Base-by-base conservation (phyloP, 92 coral and sea anemone genomes). In the Muricea muricata region DNA sequence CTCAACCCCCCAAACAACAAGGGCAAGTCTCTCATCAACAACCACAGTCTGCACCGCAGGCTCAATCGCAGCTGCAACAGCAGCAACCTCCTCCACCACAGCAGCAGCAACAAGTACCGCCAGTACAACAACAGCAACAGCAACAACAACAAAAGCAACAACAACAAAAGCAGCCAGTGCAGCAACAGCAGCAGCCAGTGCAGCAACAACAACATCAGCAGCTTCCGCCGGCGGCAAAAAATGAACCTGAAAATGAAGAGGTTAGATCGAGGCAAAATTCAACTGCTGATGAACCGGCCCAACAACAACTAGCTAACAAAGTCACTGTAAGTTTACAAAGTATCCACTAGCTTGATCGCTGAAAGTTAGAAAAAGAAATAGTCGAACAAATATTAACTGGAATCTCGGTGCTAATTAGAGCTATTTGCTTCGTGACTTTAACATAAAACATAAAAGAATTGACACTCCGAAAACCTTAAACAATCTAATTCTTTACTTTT, bases 1-100 rank as follows among this genome's bases (percentile, higher is more conserved):
- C 87, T 60, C 91, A 84, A 25, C 75, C 66, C 47, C 86, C 89
- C 15, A 48, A 48, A 28, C 66, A 23, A 30, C 79, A 9, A 21
- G 65, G 23, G 18, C 79, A 25, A 73, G 34, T 1, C 30, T 69
- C 23, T 24, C 69, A 50, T 68, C 54, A 37, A 35, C 60, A 39
- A 26, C 71, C 15, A 50, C 48, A 58, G 74, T 41, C 75, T 75
- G 14, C 84, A 41, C 55, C 31, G 56, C 21, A 81, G 25, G 58
- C 13, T 30, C 37, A n/a, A 80, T 17, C 61, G 28, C 48, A 63
- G 17, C 84, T 60, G 21, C 61, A 31, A 23, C 83, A 57, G 17
- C 75, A 60, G 34, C 71, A 52, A 57, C 87, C 25, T 75, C 70
- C 42, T 35, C 82, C 3, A 29, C 68, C 12, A 78, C 82, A 17